Evolutionary conservation across 2,888 invertebrate species (phyloP), one percentile per base, ranked within the genome.

Genomic region (Drosophila dives): DNA sequence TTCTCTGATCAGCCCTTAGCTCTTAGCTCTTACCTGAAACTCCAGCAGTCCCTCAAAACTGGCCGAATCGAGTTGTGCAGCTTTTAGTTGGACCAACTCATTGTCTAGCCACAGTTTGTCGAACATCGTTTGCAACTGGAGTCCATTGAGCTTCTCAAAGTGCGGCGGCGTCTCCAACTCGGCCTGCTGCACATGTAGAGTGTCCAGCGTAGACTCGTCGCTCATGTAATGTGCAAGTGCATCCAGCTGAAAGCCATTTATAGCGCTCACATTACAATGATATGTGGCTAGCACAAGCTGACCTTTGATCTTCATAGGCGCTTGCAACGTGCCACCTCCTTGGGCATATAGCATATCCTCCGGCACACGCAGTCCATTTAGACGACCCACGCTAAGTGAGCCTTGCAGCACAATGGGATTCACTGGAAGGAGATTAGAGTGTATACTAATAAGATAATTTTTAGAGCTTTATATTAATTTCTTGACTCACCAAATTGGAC

Each of bases 21-120:
- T 65, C 38, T 17, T 10, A 45, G 45, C 12, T 23, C 45, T 45
- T 56, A 92, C 92, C 79, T 91, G 72, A 67, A 92, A 90, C 55
- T 89, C 81, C 45, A 92, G 50, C 54, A 90, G 65, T n/a, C 92
- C 92, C 3, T 90, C 81, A 56, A 92, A 90, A 56, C 77, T 76
- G 15, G 76, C 89, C 33, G 86, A 72, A 0, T 72, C 61, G 33
- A 92, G 61, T 54, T 89, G 82, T n/a, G 89, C 71, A 36, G 64
- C 61, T 10, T 56, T 55, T 20, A 92, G 64, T 48, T 83, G 72
- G 0, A 92, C 90, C 69, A 86, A 80, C 50, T 91, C 91, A 83
- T 94, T 93, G 32, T 87, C 91, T 75, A 94, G 91, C 95, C 95
- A 95, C 50, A 93, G 88, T 20, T 91, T 81, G 20, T 93, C 83